Base-by-base conservation (phyloP, 2,797 vertebrate genomes). In the Phaenicophaeus curvirostris region DNA sequence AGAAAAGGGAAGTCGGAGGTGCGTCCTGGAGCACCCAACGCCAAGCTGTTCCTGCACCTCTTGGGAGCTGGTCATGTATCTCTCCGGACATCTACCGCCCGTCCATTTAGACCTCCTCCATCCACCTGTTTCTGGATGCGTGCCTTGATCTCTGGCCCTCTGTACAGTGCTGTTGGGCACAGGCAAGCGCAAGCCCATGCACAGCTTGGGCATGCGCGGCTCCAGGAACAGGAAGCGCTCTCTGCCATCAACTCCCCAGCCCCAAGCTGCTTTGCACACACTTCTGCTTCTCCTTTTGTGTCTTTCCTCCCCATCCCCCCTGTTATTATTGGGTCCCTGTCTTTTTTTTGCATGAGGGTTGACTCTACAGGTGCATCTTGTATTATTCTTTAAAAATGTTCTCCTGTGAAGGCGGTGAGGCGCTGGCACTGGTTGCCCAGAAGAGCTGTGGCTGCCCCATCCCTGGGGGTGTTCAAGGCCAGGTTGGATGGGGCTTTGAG, bases 271-370 rank as follows among this genome's bases (percentile, higher is more conserved):
- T 97, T 96, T 97, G 97, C 97, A 97, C 97, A 96, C 90, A 97
- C 97, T 97, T 96, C 96, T 97, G 97, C 98, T 98, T 98, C 98
- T 98, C 96, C 42, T 98, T 98, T 98, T 96, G 90, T 66, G 58
- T 51, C 65, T 88, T 69, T 79, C 44, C 59, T 85, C 66, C 92
- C 66, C 88, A 59, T 31, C 74, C 63, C 79, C 78, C 58, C 65
- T 31, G 25, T 63, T 85, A 85, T 46, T 88, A 67, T 76, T 42
- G 55, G 72, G 46, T 30, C 61, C 18, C 44, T 14, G 25, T 39
- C 68, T 46, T 54, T 63, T 39, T 51, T 68, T 30, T 82, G 81
- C 58, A 33, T 19, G 8, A 51, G 20, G 35, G 27, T 20, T 55
- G 48, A 42, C 53, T 27, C 30, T 48, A 6, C 0, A 1, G 83